Evolutionary conservation across 2,113 vertebrate genomes (phyloP), one percentile per base, ranked within the genome.

Genomic region (Spea bombifrons): DNA sequence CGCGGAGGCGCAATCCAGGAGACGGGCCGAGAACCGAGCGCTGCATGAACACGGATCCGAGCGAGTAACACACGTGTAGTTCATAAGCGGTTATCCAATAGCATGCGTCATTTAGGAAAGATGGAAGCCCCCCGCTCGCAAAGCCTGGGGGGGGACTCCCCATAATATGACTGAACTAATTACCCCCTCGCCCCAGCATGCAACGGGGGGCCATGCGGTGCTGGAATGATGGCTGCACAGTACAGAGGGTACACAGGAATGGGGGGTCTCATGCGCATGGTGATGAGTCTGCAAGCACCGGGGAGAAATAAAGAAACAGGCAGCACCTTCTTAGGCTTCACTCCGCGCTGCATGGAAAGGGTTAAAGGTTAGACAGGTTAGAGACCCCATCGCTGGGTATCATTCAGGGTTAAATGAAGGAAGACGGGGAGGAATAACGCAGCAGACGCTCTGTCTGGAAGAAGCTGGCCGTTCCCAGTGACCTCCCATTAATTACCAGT

Each of bases 281-380:
- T n/a, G 71, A n/a, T 10, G 53, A 7, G 4, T 3, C 15, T 73
- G 73, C 52, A 82, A 66, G 73, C 83, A 80, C 12, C n/a, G 75
- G 84, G 74, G 84, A 82, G 82, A 1, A 5, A 76, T 46, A 61
- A 16, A 91, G 86, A 90, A 90, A 91, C 90, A 92, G 91, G 92
- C 94, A 81, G 81, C 94, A 97, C 95, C 96, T 97, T 97, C 92
- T 95, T 97, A 76, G 93, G 92, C 85, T 97, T 97, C 82, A 88
- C 78, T 95, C 95, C 95, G 83, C 96, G 95, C 95, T 97, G 96
- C 94, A 75, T 93, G 89, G 87, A 83, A 82, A 86, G 84, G 86
- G 86, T 86, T 45, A 91, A 88, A 89, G 87, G 80, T n/a, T 68
- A 76, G 83, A 85, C 0, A 76, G 0, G 86, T 92, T 90, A 94